A percentile compares a stretch with the other conserved stretches of the same genome.
phyloP scores from a whole-genome alignment of 2,113 vertebrate species.

The Nycticryphes semicollaris region DNA sequence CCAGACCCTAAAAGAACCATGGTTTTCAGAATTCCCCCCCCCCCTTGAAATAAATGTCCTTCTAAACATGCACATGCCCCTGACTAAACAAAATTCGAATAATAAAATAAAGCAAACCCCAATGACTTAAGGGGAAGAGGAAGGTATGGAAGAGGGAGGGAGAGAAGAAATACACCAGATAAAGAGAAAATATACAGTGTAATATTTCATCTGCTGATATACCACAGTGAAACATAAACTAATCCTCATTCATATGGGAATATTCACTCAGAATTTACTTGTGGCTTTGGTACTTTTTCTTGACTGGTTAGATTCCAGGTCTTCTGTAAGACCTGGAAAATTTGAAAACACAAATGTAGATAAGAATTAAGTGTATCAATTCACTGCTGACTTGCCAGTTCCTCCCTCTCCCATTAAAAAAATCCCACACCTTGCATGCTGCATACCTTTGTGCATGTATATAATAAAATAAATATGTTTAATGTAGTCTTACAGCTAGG shows the following conservation, averaged over 20 bases:
- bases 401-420: not conserved
- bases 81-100: constrained; percentile 4
- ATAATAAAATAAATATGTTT: constrained; percentile 48
- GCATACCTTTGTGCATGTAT: not conserved
- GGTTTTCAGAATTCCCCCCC: not conserved
- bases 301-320: not conserved
- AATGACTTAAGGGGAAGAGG: not conserved
- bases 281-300: constrained; percentile 21
- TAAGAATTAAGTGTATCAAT: not conserved
- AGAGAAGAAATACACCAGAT: constrained; percentile 38
- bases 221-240: constrained; percentile 6
- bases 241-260: constrained; percentile 44
- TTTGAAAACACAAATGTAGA: not conserved
- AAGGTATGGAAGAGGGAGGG: not conserved
- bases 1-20: not conserved
- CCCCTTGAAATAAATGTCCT: not conserved
- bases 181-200: not conserved
- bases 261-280: constrained; percentile 6
- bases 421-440: constrained; percentile 13
- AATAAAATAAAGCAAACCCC: not conserved
- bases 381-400: not conserved
- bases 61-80: not conserved
- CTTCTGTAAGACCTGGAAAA: not conserved
- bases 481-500: not conserved
- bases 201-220: constrained; percentile 20